Base-by-base conservation (phyloP, 2,113 vertebrate species). In the Catagonus wagneri region DNA sequence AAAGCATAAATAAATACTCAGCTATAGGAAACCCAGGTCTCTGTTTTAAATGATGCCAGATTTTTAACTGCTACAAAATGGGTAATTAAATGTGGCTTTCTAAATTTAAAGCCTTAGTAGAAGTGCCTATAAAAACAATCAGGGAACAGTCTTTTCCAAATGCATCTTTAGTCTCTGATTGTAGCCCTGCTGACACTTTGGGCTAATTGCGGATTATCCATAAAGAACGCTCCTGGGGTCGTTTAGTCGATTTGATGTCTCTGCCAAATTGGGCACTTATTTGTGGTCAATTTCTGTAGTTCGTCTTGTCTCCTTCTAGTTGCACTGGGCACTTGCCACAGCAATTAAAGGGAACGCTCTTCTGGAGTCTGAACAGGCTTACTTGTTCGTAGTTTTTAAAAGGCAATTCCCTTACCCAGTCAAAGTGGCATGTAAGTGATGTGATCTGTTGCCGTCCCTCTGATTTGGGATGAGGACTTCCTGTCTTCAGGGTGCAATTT, bases 51-150 rank as follows among this genome's bases (percentile, higher is more conserved):
- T 32, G 39, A 34, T 80, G 72, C 61, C 66, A 68, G 10, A n/a
- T 65, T 68, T 91, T 81, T 72, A 72, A 69, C 15, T 69, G 39
- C 65, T 87, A 52, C 23, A 76, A 54, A 83, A 76, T n/a, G 6
- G 58, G 10, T 79, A 39, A 74, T 75, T 60, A 63, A 68, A 32
- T 25, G 5, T 63, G 60, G 10, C 34, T 78, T 61, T 91, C 22
- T 91, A 39, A 39, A 34, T 66, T 14, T 17, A 39, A 78, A 65
- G 15, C 0, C n/a, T 65, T 66, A 61, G 54, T 52, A 89, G 63
- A 36, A 27, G 3, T 74, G 58, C 52, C 23, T 93, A 8, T 32
- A 19, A 91, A 68, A 29, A 19, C 19, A 68, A 6, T 39, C 36
- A 34, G 27, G 9, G 7, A 36, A 17, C 66, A 12, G 58, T 52